These are phyloP conservation scores for Stichodactyla mertensii DNA, from an alignment of 64 coral and sea anemone genomes.

Conservation along the genomic window DNA sequence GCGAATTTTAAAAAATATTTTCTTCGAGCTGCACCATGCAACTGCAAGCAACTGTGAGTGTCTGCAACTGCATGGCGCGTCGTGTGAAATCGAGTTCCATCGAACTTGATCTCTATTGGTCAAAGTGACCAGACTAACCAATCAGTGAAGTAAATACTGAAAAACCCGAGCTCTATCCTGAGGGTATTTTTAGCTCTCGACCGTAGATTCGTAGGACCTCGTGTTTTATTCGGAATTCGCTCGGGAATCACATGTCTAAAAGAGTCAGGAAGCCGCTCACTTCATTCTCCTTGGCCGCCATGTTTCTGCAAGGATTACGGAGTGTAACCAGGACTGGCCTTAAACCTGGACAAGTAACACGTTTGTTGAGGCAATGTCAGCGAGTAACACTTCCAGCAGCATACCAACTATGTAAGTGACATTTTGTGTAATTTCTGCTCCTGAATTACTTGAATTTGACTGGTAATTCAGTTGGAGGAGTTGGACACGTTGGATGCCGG, in stretches of 20 bases:
- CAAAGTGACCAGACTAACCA: not conserved
- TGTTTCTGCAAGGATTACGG: conserved; percentile 91
- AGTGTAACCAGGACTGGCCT: conserved; percentile 78
- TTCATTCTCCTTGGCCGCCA: conserved; percentile 78
- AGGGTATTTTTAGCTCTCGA: not conserved
- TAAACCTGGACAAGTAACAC: conserved; percentile 64
- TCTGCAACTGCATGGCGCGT: too few species aligned
- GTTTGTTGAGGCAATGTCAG: conserved; percentile 75
- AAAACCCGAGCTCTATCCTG: not conserved
- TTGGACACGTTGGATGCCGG: conserved; percentile 59
- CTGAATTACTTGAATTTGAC: not conserved
- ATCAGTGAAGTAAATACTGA: not conserved
- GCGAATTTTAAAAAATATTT: not conserved
- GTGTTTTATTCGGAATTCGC: conserved; percentile 30
- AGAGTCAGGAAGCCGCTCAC: conserved; percentile 17
- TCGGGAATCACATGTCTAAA: conserved; percentile 74
- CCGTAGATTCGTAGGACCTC: not conserved
- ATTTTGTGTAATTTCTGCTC: not conserved
- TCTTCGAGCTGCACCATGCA: too few species aligned
- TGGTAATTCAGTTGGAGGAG: conserved; percentile 20
- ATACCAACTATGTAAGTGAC: conserved; percentile 83
- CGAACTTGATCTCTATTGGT: too few species aligned
- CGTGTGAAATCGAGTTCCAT: too few species aligned
- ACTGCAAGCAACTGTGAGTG: too few species aligned
- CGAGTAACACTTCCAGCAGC: conserved; percentile 73